Evolutionary conservation across 2,888 invertebrate genomes (phyloP).

Genomic region (Papilio elwesi): DNA sequence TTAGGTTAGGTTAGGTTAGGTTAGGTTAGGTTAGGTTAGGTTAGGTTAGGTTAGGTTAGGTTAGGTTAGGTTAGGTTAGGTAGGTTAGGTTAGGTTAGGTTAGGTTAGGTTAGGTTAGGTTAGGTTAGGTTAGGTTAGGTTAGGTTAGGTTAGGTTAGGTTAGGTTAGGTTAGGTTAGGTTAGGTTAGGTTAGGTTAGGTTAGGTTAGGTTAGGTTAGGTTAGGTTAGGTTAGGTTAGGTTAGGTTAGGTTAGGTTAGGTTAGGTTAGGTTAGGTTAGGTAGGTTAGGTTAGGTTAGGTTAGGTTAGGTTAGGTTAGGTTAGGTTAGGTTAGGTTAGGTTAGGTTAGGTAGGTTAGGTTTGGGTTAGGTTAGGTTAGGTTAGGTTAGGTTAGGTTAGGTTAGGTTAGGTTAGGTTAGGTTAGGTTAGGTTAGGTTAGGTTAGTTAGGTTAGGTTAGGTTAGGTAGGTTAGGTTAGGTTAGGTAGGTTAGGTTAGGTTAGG

Average conservation of each 20-base stretch:
- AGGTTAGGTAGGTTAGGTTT: slow-evolving; percentile 42
- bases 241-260: slow-evolving; percentile 39
- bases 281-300: no score
- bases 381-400: slow-evolving; percentile 40
- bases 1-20: slow-evolving; percentile 6
- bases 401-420: slow-evolving; percentile 42
- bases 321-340: slow-evolving; percentile 41
- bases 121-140: slow-evolving; percentile 48
- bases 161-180: slow-evolving; percentile 40
- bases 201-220: slow-evolving; percentile 37
- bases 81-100: no score
- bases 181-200: slow-evolving; percentile 30
- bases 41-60: slow-evolving; percentile 43
- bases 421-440: slow-evolving; percentile 43
- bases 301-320: slow-evolving; percentile 38
- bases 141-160: slow-evolving; percentile 46
- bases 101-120: slow-evolving; percentile 38
- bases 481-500: slow-evolving; percentile 4
- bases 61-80: no score
- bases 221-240: slow-evolving; percentile 39
- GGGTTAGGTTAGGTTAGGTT: slow-evolving; percentile 43
- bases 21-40: slow-evolving; percentile 36
- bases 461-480: no score
- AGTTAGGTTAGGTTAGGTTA: slow-evolving; percentile 42
- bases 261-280: slow-evolving; percentile 40